Conservation (phyloP, 2,888 invertebrate genomes). For the Drosophila ezoana region DNA sequence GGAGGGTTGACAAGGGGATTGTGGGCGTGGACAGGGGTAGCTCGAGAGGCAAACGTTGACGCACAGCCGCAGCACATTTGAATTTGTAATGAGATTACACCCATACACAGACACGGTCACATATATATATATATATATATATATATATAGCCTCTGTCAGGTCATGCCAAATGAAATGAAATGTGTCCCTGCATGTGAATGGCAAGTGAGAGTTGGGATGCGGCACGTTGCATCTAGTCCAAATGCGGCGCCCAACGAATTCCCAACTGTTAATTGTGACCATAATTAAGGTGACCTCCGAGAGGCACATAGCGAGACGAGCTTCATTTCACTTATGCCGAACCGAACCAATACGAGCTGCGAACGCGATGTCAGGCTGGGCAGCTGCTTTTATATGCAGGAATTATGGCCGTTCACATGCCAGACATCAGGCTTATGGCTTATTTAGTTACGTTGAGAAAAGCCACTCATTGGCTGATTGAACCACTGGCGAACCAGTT, state of each 20-base stretch:
- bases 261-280: constrained; percentile 75
- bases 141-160: constrained; percentile 9
- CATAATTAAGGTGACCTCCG: constrained; percentile 76
- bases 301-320: constrained; percentile 33
- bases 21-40: neutral
- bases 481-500: neutral
- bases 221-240: constrained; percentile 40
- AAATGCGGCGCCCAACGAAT: constrained; percentile 44
- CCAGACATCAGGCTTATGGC: constrained; percentile 5
- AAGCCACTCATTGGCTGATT: neutral
- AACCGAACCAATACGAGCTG: constrained; percentile 1
- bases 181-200: constrained; percentile 47
- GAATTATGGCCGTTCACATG: constrained; percentile 1
- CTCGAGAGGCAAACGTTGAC: constrained; percentile 34
- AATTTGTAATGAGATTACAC: constrained; percentile 80
- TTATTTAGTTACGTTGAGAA: constrained; percentile 5
- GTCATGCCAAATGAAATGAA: constrained; percentile 63
- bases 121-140: neutral
- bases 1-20: constrained; percentile 4
- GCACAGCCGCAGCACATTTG: constrained; percentile 63
- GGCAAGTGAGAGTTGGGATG: neutral
- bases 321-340: constrained; percentile 33
- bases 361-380: constrained; percentile 3
- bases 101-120: constrained; percentile 19
- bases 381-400: neutral